Conservation (phyloP, 2,113 vertebrate species). For the Machaerirhynchus nigripectus region DNA sequence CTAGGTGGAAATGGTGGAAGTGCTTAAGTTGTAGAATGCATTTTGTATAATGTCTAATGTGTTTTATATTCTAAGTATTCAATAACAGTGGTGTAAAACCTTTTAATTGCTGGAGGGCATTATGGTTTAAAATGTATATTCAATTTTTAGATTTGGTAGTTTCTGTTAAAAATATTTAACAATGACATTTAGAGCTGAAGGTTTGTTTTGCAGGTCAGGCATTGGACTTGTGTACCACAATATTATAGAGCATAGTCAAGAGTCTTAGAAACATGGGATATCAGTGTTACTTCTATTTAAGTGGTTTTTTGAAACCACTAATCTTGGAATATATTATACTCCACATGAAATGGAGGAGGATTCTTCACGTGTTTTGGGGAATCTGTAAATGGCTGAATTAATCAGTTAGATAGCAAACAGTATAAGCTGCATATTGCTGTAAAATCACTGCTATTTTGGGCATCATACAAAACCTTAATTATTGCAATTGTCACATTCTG, state of each 20-base stretch:
- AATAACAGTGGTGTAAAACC: background rate
- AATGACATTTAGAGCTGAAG: background rate
- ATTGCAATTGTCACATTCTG: background rate
- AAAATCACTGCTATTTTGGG: background rate
- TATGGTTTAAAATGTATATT: background rate
- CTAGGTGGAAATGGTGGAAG: background rate
- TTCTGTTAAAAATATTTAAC: background rate
- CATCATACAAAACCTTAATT: background rate
- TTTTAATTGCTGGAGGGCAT: background rate
- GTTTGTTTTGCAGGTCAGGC: background rate
- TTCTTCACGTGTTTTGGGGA: background rate
- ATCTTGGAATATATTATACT: background rate
- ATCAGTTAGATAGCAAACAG: background rate
- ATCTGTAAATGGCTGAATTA: background rate
- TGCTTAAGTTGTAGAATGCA: background rate
- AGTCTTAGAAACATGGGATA: background rate
- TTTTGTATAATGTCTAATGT: background rate
- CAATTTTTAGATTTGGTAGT: background rate
- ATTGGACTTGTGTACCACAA: accelerated
- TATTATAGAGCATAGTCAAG: background rate
- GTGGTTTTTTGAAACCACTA: background rate
- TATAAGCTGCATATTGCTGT: background rate
- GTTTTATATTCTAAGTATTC: background rate
- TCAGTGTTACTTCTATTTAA: background rate
- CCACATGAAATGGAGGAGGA: background rate